Evolutionary conservation across 2,797 vertebrate genomes (phyloP).

Genomic region (Toxotes lorentzi): DNA sequence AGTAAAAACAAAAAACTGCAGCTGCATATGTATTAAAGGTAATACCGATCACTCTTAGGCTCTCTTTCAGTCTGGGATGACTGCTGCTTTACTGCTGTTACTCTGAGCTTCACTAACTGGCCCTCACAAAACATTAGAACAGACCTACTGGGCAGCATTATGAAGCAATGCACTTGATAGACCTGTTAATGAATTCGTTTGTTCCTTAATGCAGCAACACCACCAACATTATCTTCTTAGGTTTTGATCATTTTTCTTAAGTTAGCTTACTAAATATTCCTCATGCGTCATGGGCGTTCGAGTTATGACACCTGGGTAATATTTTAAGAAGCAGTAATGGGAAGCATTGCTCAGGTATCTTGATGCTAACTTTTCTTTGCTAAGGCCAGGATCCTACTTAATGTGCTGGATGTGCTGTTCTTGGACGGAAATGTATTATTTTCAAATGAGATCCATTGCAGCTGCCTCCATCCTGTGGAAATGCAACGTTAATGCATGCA

Average conservation of each 20-base stretch:
- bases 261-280: constrained; percentile 24
- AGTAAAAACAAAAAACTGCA: background rate
- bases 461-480: constrained; percentile 38
- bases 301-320: constrained; percentile 26
- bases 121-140: constrained; percentile 22
- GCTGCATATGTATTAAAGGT: constrained; percentile 26
- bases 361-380: constrained; percentile 57
- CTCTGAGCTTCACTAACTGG: constrained; percentile 47
- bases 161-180: constrained; percentile 39
- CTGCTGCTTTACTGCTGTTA: constrained; percentile 60
- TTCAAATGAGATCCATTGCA: constrained; percentile 44
- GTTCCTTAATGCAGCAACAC: constrained; percentile 10
- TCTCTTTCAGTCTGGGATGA: constrained; percentile 74
- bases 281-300: constrained; percentile 33
- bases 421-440: constrained; percentile 47
- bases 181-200: background rate
- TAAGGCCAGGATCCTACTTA: constrained; percentile 50
- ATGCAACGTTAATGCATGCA: constrained; percentile 57
- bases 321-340: constrained; percentile 37
- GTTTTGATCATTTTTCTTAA: background rate
- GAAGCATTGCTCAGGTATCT: constrained; percentile 56
- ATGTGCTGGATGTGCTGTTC: constrained; percentile 39
- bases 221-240: background rate
- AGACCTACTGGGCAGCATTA: constrained; percentile 49
- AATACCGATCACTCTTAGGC: constrained; percentile 41